Evolutionary conservation across 2,888 invertebrate genomes (phyloP).

Genomic region (Ferdinandea cuprea): DNA sequence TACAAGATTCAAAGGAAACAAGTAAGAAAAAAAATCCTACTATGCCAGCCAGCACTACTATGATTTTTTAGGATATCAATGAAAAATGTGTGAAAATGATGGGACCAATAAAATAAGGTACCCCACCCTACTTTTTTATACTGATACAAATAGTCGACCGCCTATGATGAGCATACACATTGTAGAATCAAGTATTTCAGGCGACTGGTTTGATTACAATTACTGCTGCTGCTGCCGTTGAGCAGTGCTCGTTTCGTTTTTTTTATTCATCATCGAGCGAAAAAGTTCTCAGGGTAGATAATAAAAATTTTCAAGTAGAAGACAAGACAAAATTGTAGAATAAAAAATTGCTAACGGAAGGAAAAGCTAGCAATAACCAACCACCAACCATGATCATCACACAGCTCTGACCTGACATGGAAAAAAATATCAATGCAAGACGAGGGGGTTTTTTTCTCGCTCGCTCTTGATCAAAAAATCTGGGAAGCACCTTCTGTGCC

Average conservation of each 20-base stretch:
- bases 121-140: constrained; percentile 46
- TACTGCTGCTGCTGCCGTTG: neutral
- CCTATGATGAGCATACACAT: constrained; percentile 48
- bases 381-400: constrained; percentile 49
- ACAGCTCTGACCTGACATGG: constrained; percentile 49
- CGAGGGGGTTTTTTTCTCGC: constrained; percentile 36
- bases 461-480: constrained; percentile 29
- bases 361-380: constrained; percentile 32
- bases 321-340: constrained; percentile 36
- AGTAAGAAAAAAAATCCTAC: neutral
- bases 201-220: constrained; percentile 67
- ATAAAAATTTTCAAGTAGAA: constrained; percentile 78
- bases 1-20: constrained; percentile 28
- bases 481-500: constrained; percentile 57
- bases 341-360: constrained; percentile 38
- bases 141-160: constrained; percentile 49
- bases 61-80: constrained; percentile 56
- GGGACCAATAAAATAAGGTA: constrained; percentile 31
- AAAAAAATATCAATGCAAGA: constrained; percentile 75
- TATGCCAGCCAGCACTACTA: neutral
- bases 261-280: constrained; percentile 61
- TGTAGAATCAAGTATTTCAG: constrained; percentile 58
- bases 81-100: constrained; percentile 60
- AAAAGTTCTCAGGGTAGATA: constrained; percentile 83
- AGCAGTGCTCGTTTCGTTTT: constrained; percentile 36